Evolutionary conservation across 2,888 invertebrate species (phyloP).

Genomic region (Idaea straminata): DNA sequence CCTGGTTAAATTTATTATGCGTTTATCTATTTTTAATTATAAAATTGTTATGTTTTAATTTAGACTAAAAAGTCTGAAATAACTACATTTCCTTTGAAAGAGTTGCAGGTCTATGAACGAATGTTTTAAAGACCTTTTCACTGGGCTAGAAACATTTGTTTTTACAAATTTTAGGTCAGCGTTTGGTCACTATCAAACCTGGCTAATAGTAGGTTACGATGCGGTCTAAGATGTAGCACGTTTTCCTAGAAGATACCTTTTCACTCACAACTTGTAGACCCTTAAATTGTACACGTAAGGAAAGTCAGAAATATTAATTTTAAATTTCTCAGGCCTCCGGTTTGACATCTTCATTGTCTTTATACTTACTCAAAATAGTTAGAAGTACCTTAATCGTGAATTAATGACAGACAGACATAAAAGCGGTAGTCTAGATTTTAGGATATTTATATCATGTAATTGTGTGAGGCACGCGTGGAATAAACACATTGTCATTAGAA

Average conservation of each 20-base stretch:
- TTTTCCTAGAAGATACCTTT: too few relatives aligned
- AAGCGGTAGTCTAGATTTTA: background rate
- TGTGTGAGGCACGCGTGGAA: background rate
- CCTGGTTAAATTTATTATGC: background rate
- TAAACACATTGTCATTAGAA: background rate
- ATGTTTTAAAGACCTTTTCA: too few relatives aligned
- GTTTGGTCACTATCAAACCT: too few relatives aligned
- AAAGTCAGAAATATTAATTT: too few relatives aligned
- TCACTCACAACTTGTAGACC: too few relatives aligned
- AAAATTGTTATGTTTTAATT: background rate
- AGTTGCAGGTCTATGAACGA: too few relatives aligned
- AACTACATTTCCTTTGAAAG: too few relatives aligned
- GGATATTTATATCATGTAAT: background rate
- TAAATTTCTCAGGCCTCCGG: background rate
- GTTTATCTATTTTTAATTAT: background rate
- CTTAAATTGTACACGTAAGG: too few relatives aligned
- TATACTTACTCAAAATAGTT: conserved; percentile 13
- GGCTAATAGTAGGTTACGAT: too few relatives aligned
- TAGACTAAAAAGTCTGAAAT: background rate
- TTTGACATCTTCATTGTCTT: background rate
- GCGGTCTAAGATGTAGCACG: too few relatives aligned
- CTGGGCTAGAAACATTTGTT: too few relatives aligned
- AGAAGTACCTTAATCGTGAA: conserved; percentile 53
- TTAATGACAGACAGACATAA: conserved; percentile 48
- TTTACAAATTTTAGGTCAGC: too few relatives aligned